phyloP scores from a whole-genome alignment of 2,888 invertebrate species.

The Eristalis pertinax region DNA sequence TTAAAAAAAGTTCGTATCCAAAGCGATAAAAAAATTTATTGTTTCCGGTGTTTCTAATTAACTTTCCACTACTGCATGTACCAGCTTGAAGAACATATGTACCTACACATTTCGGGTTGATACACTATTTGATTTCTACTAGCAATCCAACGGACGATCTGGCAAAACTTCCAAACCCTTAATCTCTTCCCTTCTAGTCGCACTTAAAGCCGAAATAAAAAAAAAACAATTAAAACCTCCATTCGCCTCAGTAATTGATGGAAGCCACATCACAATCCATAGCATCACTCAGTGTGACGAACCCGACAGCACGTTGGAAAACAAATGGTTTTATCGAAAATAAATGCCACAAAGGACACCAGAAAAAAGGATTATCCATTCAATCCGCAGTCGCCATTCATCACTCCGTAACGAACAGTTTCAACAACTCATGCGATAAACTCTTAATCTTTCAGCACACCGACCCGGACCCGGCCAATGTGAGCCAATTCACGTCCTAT shows the following conservation, averaged over 20 bases:
- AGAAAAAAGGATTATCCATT: slow-evolving; percentile 1
- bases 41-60: too few species aligned
- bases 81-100: too few species aligned
- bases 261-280: not conserved
- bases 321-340: not conserved
- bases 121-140: too few species aligned
- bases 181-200: not conserved
- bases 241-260: not conserved
- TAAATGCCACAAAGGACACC: not conserved
- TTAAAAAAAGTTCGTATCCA: too few species aligned
- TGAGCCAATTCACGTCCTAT: slow-evolving; percentile 36
- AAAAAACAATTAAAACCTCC: not conserved
- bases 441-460: slow-evolving; percentile 50
- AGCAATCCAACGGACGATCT: too few species aligned
- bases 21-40: too few species aligned
- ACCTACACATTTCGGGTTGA: too few species aligned
- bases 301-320: not conserved
- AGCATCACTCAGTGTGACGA: not conserved
- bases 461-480: slow-evolving; percentile 4
- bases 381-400: not conserved
- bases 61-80: too few species aligned
- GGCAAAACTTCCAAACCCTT: not conserved
- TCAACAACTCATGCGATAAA: slow-evolving; percentile 16
- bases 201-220: not conserved
- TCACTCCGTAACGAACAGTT: not conserved